Evolutionary conservation across 2,113 vertebrate species (phyloP).

Genomic region (Menura novaehollandiae): DNA sequence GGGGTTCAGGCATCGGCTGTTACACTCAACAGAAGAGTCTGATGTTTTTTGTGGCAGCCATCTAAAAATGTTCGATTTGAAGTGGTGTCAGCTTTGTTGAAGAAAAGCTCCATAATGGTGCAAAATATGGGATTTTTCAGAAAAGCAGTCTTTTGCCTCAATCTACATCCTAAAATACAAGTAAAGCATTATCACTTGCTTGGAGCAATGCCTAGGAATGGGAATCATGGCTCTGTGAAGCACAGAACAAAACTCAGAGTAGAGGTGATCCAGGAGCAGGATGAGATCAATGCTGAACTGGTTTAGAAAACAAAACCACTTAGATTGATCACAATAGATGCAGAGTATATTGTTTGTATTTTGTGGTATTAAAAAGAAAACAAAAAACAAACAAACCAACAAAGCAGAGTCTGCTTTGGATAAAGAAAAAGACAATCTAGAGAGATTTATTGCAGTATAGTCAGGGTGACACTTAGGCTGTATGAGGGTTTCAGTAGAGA

Average conservation of each 20-base stretch:
- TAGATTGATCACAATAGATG: background rate
- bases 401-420: background rate
- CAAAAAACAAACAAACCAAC: no score
- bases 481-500: background rate
- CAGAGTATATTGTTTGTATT: background rate
- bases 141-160: background rate
- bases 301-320: background rate
- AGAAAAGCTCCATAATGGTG: background rate
- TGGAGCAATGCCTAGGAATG: background rate
- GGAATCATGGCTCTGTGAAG: background rate
- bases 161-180: background rate
- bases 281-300: background rate
- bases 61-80: background rate
- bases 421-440: background rate
- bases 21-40: background rate
- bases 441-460: background rate
- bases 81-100: background rate
- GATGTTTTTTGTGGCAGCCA: background rate
- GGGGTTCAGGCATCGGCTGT: background rate
- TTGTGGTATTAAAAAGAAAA: background rate
- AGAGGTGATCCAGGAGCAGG: background rate
- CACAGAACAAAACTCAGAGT: background rate
- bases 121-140: background rate
- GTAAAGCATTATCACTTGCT: background rate
- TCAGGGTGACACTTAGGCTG: background rate